phyloP scores from a whole-genome alignment of 2,888 invertebrate species.

The Noctua pronuba region DNA sequence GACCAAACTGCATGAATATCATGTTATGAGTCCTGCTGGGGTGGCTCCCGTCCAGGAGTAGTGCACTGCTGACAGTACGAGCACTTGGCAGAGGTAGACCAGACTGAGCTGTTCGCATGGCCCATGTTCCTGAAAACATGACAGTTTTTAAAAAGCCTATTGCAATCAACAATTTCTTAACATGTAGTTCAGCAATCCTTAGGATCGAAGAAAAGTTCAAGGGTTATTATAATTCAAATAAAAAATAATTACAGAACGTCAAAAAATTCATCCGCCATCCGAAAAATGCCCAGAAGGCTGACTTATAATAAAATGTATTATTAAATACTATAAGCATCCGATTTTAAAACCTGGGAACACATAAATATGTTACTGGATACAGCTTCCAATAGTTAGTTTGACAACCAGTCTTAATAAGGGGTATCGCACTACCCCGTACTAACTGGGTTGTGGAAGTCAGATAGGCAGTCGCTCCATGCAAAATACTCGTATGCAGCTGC shows the following conservation, averaged over 20 bases:
- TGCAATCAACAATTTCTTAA: not conserved
- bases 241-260: not conserved
- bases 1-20: constrained; percentile 95
- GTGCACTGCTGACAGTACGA: constrained; percentile 91
- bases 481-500: not conserved
- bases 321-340: not conserved
- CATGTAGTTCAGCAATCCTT: not conserved
- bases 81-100: constrained; percentile 91
- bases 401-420: not conserved
- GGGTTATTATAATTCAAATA: not conserved
- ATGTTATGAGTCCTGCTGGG: constrained; percentile 92
- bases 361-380: not conserved
- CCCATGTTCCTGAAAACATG: constrained; percentile 84
- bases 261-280: not conserved
- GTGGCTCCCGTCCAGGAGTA: constrained; percentile 91
- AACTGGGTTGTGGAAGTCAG: not conserved
- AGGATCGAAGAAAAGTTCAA: not conserved
- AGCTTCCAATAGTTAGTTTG: not conserved
- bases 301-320: not conserved
- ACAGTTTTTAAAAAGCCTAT: not conserved
- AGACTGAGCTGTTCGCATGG: constrained; percentile 85
- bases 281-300: not conserved
- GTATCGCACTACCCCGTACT: not conserved
- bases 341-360: not conserved
- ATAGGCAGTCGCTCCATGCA: not conserved